A percentile compares a stretch with the other conserved stretches of the same genome.
Conservation (phyloP, 2,888 invertebrate genomes). For the Dermolepida albohirtum region DNA sequence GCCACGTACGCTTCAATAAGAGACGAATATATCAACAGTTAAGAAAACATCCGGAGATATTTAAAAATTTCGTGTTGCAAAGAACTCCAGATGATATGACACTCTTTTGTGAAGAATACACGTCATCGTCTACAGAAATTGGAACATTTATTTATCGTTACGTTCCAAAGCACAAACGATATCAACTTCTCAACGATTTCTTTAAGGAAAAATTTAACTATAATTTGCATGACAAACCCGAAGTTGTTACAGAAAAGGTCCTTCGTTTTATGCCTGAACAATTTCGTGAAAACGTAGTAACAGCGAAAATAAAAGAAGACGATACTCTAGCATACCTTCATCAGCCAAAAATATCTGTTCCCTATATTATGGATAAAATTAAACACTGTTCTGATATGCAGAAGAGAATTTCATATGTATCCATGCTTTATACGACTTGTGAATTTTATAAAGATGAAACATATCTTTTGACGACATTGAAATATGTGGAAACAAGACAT, state of each 20-base stretch:
- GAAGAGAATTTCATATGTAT: slow-evolving; percentile 9
- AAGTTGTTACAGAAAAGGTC: slow-evolving; percentile 4
- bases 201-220: slow-evolving; percentile 27
- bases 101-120: slow-evolving; percentile 1
- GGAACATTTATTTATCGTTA: not conserved
- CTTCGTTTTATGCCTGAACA: slow-evolving; percentile 5
- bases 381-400: slow-evolving; percentile 22
- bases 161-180: slow-evolving; percentile 17
- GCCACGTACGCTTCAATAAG: slow-evolving; percentile 18
- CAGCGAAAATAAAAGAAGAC: slow-evolving; percentile 11
- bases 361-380: slow-evolving; percentile 25
- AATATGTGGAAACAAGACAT: slow-evolving; percentile 16
- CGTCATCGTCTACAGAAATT: slow-evolving; percentile 5
- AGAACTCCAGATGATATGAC: slow-evolving; percentile 32
- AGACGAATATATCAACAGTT: slow-evolving; percentile 27
- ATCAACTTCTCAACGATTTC: slow-evolving; percentile 18
- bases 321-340: slow-evolving; percentile 20
- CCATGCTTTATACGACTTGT: slow-evolving; percentile 17
- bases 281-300: slow-evolving; percentile 24
- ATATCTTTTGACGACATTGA: slow-evolving; percentile 18
- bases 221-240: slow-evolving; percentile 12
- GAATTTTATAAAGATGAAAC: not conserved
- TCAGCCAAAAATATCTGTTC: slow-evolving; percentile 21
- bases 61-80: slow-evolving; percentile 32
- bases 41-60: slow-evolving; percentile 25